Percentiles rank a stretch among this genome's conserved stretches.
phyloP scores from a whole-genome alignment of 92 coral and sea anemone genomes.

The Zoanthus sociatus region DNA sequence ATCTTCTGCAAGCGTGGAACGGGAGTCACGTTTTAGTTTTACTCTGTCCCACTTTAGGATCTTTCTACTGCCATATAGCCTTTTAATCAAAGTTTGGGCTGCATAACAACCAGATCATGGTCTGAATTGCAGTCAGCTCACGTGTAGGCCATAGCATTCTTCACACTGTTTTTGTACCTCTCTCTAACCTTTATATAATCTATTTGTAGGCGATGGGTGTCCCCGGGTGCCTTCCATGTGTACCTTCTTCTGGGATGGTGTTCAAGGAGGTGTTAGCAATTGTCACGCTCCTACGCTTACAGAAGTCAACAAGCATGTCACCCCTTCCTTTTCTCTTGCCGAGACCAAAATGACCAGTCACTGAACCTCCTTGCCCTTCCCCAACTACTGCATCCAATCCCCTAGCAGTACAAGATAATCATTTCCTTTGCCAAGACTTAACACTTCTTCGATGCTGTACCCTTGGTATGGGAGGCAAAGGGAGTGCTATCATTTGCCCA shows the following conservation, averaged over 20 bases:
- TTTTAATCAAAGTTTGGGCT: conserved; percentile 23
- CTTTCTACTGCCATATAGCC: conserved; percentile 20
- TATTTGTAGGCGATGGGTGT: no score
- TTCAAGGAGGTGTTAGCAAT: no score
- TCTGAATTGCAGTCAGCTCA: not conserved
- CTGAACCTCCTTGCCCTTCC: conserved; percentile 29
- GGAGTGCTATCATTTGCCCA: not conserved
- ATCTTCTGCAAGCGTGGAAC: conserved; percentile 18
- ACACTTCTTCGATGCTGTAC: not conserved
- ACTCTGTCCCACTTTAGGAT: conserved; percentile 41
- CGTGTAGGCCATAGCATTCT: not conserved
- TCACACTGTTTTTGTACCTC: no score
- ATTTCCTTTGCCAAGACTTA: conserved; percentile 12
- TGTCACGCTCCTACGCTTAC: not conserved
- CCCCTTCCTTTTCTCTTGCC: conserved; percentile 10
- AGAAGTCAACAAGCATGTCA: not conserved
- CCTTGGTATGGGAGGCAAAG: conserved; percentile 11
- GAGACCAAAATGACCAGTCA: conserved; percentile 7
- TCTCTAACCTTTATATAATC: no score
- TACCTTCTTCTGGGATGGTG: no score
- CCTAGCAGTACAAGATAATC: not conserved
- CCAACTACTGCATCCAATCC: conserved; percentile 27
- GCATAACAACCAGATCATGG: not conserved
- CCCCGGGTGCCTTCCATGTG: no score
- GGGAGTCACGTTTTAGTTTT: conserved; percentile 24